Conservation (phyloP, 2,797 vertebrate genomes). For the Discoglossus pictus region DNA sequence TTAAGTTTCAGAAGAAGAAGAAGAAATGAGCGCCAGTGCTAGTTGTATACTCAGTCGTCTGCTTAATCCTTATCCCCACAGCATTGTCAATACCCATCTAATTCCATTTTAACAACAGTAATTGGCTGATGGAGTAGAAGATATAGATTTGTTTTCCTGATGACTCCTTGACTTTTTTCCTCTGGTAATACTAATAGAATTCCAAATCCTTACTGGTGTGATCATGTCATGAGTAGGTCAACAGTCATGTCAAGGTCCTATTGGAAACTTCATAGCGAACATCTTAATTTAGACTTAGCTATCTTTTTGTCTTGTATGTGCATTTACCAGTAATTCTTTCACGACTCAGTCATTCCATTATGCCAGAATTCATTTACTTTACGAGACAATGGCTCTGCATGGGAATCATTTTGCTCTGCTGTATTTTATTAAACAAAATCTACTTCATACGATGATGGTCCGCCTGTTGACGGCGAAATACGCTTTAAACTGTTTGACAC, state of each 20-base stretch:
- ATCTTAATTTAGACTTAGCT: slow-evolving; percentile 98
- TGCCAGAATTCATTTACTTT: slow-evolving; percentile 75
- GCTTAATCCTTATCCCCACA: slow-evolving; percentile 81
- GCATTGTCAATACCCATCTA: slow-evolving; percentile 99
- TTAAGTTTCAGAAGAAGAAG: slow-evolving; percentile 51
- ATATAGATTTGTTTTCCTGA: slow-evolving; percentile 99
- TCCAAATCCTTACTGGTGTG: slow-evolving; percentile 94
- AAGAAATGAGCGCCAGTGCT: slow-evolving; percentile 44
- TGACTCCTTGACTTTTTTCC: slow-evolving; percentile 98
- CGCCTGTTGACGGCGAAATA: too few relatives aligned
- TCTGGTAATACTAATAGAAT: slow-evolving; percentile 99
- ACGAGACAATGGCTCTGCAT: slow-evolving; percentile 69
- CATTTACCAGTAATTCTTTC: slow-evolving; percentile 78
- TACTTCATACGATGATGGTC: too few relatives aligned
- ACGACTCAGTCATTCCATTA: slow-evolving; percentile 75
- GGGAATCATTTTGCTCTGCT: slow-evolving; percentile 65
- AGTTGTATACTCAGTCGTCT: slow-evolving; percentile 73
- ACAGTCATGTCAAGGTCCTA: slow-evolving; percentile 99
- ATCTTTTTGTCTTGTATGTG: slow-evolving; percentile 73
- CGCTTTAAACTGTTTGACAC: too few relatives aligned
- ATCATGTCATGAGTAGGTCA: slow-evolving; percentile 98
- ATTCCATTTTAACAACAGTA: slow-evolving; percentile 99
- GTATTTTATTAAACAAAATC: slow-evolving; percentile 52
- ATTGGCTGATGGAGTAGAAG: slow-evolving; percentile 99
- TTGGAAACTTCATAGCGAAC: slow-evolving; percentile 97